Base-by-base conservation (phyloP, 1,140 invertebrate genomes). In the Drosophila tsacasi region DNA sequence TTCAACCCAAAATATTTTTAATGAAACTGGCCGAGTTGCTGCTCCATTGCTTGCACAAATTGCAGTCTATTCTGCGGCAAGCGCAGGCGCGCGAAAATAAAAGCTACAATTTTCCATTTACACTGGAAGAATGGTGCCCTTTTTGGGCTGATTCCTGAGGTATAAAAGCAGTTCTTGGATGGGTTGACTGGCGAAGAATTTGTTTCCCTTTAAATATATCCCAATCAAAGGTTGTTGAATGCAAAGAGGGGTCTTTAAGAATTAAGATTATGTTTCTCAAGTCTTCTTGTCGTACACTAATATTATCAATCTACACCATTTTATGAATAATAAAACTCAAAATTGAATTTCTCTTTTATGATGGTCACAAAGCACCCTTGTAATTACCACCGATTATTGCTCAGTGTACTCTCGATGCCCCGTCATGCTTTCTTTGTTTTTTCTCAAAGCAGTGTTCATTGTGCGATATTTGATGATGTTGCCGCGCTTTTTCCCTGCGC, bases 351-450 rank as follows among this genome's bases (percentile, higher is more conserved):
- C 32, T 23, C 5, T 37, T 23, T 55, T 37, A 17, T 23, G 21
- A 12, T 23, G 32, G 21, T 9, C 4, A 21, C 13, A 35, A 54
- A 8, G 19, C 27, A 40, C 50, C 50, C 47, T 72, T 63, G 37
- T 55, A 52, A 27, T 52, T 69, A 32, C 54, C 46, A 27, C 23
- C 58, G 8, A 27, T 57, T 39, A 59, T 47, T 44, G 40, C 32
- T 42, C 42, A 58, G 75, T 77, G 74, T 61, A 77, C n/a, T 68
- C 40, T 19, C 40, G 67, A 30, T 69, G 75, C 86, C 80, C 64
- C 84, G 84, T 89, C 84, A 89, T 89, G 84, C 84, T 89, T 89
- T 89, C 84, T 81, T 89, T 89, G 78, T 83, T 85, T 90, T 84
- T 72, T 73, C 69, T 57, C 65, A 79, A 65, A 63, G 83, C 81